Evolutionary conservation across 1,140 invertebrate genomes (phyloP), one percentile per base, ranked within the genome.

Genomic region (Zaprionus tsacasi): DNA sequence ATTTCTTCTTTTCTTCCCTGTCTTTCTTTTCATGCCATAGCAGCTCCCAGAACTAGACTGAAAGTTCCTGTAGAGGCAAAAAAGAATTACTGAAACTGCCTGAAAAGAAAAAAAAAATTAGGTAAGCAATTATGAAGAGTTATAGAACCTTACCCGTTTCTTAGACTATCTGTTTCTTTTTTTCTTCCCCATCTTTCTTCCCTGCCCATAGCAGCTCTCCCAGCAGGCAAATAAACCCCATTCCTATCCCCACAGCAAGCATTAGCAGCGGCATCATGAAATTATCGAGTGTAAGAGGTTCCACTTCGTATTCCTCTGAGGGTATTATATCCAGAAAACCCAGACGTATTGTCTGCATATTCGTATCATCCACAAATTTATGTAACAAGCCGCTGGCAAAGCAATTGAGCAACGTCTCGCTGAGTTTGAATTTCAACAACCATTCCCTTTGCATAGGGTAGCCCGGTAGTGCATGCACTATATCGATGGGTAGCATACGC

Each of bases 401-500:
- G n/a, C 68, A 56, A 35, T 86, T 75, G 27, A 67, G 73, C 21
- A 78, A 48, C 3, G 82, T 33, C 21, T 75, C 57, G 55, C 82
- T 81, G 1, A 86, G 38, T 12, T 86, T 74, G 1, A 71, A 15
- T 35, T 85, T 81, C 2, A 86, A 60, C 15, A 78, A 50, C 67
- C 67, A 86, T n/a, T 85, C 58, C 0, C 40, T 59, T 12, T 63
- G 76, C 78, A 86, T 79, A 17, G 82, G 78, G 30, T 70, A 86
- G 0, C 82, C 82, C 10, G 70, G 67, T 10, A 86, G 56, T 0
- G 73, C 21, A 8, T 79, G 77, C 43, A 86, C 33, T 35, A 79
- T 17, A 45, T 86, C 54, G 1, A 72, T 64, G 7, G 65, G 68
- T 30, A 86, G 35, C 0, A 43, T 43, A 11, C 61, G 82, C 55